Base-by-base conservation (phyloP, 2,888 invertebrate species). In the Junonia oenone region DNA sequence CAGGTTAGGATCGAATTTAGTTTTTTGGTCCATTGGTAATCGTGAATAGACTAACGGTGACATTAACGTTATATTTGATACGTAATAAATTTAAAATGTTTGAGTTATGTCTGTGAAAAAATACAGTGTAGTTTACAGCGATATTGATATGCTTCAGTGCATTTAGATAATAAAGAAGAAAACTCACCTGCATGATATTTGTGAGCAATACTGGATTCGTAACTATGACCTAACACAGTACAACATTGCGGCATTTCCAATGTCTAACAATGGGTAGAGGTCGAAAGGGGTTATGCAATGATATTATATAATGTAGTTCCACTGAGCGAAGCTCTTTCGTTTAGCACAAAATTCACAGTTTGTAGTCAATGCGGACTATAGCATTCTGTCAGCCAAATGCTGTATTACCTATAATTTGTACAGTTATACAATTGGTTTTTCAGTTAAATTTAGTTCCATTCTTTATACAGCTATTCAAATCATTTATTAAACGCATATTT, bases 241-340 rank as follows among this genome's bases (percentile, higher is more conserved):
- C 47, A 46, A 55, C 52, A 47, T 52, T 61, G 61, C 61, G 58
- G 58, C 53, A 61, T 58, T 61, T 61, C 53, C 58, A 58, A 58
- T 60, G 55, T 54, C 60, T 58, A 53, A 61, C 58, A 61, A 58
- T 61, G 55, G 58, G 53, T 58, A 53, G 55, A 58, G 55, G 52
- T 61, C 58, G 58, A 56, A 53, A 53, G 51, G 52, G 58, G 55
- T 61, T 61, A 58, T 61, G 58, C 61, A 61, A 58, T 55, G 38
- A 56, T 53, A 61, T 61, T 61, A 61, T 61, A 61, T 56, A 61
- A 61, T 61, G 55, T 56, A 53, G 22, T 47, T 56, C 43, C 37
- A 59, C 27, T 49, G 49, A 52, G 50, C 35, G 50, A 38, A 54
- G 31, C 40, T 47, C 33, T 51, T 51, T 47, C 56, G 56, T 43